Evolutionary conservation across 2,113 vertebrate species (phyloP).

Genomic region (Lichenostomus cassidix): DNA sequence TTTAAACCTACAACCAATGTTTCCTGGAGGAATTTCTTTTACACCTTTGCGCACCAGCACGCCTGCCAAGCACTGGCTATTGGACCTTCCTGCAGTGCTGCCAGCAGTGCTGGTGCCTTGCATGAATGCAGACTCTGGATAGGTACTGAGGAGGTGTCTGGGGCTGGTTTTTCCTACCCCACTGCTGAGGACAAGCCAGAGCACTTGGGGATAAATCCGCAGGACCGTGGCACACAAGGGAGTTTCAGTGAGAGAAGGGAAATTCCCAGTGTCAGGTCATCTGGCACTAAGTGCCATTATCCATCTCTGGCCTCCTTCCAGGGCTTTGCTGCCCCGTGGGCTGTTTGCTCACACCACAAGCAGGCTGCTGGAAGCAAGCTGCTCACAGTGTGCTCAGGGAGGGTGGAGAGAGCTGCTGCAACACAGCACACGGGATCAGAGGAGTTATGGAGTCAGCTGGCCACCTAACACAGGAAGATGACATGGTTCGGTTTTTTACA

Average conservation of each 20-base stretch:
- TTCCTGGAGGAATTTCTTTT: not conserved
- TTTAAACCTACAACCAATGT: not conserved
- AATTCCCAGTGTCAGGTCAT: not conserved
- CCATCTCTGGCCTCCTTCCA: not conserved
- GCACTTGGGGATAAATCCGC: not conserved
- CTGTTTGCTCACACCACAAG: not conserved
- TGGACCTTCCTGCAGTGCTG: not conserved
- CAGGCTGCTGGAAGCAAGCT: not conserved
- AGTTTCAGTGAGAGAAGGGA: not conserved
- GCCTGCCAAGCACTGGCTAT: fast-evolving
- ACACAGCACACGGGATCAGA: fast-evolving
- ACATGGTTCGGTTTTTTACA: not conserved
- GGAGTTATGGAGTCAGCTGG: not conserved
- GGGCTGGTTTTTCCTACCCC: not conserved
- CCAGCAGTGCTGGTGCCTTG: fast-evolving
- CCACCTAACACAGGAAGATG: not conserved
- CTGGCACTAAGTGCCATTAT: not conserved
- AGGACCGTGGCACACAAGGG: not conserved
- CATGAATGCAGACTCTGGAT: fast-evolving
- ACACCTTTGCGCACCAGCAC: fast-evolving
- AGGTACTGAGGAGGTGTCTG: fast-evolving
- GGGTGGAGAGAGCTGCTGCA: not conserved
- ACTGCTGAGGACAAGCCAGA: not conserved
- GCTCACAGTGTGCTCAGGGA: fast-evolving
- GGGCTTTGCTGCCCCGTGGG: fast-evolving